Evolutionary conservation across 2,888 invertebrate genomes (phyloP).

Genomic region (Trachelus tabidus): DNA sequence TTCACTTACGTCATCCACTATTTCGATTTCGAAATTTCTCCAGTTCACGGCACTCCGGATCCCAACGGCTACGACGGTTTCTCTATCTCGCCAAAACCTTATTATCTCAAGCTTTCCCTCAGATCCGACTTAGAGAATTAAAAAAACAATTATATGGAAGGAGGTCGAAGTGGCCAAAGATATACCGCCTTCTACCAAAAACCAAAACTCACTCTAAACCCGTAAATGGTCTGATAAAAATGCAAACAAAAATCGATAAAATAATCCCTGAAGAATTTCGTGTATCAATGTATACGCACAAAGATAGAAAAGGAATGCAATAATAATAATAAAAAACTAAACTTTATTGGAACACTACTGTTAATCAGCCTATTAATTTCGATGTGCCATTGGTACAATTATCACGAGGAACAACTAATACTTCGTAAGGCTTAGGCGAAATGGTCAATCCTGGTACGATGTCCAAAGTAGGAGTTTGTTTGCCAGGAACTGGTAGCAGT

Average conservation of each 20-base stretch:
- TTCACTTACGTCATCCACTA: conserved; percentile 64
- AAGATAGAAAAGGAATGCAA: too few relatives aligned
- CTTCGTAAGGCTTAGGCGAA: conserved; percentile 70
- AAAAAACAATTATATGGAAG: not conserved
- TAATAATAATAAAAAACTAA: too few relatives aligned
- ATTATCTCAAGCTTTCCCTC: conserved; percentile 56
- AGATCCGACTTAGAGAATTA: not conserved
- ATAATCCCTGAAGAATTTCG: not conserved
- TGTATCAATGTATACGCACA: too few relatives aligned
- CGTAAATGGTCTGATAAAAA: not conserved
- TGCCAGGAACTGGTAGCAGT: conserved; percentile 64
- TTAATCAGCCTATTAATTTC: not conserved
- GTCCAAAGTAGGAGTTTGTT: conserved; percentile 62
- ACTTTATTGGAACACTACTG: not conserved
- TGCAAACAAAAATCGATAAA: not conserved
- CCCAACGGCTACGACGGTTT: conserved; percentile 70
- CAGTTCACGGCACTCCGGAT: conserved; percentile 63
- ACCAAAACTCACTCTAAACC: not conserved
- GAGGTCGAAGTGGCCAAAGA: not conserved
- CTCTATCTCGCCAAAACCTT: conserved; percentile 70
- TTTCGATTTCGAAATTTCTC: conserved; percentile 58
- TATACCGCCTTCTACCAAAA: not conserved
- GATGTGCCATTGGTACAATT: not conserved
- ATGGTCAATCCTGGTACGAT: conserved; percentile 70
- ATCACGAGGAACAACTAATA: conserved; percentile 56